A percentile compares a stretch with the other conserved stretches of the same genome.
These are phyloP conservation scores for Drosophila sechellia DNA, from an alignment of 1,140 invertebrate species.

Conservation along the genomic window DNA sequence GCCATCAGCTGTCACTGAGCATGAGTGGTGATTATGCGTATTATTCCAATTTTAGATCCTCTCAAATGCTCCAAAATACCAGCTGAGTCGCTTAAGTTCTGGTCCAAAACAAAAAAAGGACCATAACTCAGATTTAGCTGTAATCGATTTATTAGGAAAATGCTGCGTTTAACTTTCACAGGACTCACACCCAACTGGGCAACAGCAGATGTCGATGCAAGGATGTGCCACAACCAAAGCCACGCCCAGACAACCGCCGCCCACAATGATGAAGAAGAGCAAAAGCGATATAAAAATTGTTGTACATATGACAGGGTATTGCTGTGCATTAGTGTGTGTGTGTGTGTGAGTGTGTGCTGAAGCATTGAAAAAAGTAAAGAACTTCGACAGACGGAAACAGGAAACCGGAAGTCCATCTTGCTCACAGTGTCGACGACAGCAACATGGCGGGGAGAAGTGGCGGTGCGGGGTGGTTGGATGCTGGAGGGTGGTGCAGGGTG, in stretches of 20 bases:
- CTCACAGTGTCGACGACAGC: slow-evolving; percentile 81
- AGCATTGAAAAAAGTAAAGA: slow-evolving; percentile 83
- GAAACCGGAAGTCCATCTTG: slow-evolving; percentile 84
- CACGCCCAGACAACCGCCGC: slow-evolving; percentile 52
- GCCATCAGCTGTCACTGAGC: slow-evolving; percentile 10
- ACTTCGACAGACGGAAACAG: slow-evolving; percentile 84
- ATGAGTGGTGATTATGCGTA: slow-evolving; percentile 24
- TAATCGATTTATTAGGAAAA: slow-evolving; percentile 79
- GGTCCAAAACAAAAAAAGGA: not conserved
- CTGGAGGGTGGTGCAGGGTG: slow-evolving; percentile 5
- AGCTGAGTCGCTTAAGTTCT: slow-evolving; percentile 17
- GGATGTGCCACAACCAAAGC: slow-evolving; percentile 55
- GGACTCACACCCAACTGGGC: slow-evolving; percentile 50
- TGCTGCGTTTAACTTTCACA: slow-evolving; percentile 60
- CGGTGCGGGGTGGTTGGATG: not conserved
- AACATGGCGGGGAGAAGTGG: not conserved
- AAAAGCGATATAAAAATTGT: slow-evolving; percentile 74
- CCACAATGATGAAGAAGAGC: slow-evolving; percentile 36
- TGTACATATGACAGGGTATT: slow-evolving; percentile 62
- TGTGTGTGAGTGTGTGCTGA: slow-evolving; percentile 51
- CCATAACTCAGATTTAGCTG: slow-evolving; percentile 18
- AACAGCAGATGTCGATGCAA: slow-evolving; percentile 42
- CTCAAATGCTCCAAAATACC: slow-evolving; percentile 13
- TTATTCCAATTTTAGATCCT: not conserved
- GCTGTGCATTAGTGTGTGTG: slow-evolving; percentile 46